A percentile compares a stretch with the other conserved stretches of the same genome.
phyloP scores from a whole-genome alignment of 2,888 invertebrate species.

The Dusona sp. region DNA sequence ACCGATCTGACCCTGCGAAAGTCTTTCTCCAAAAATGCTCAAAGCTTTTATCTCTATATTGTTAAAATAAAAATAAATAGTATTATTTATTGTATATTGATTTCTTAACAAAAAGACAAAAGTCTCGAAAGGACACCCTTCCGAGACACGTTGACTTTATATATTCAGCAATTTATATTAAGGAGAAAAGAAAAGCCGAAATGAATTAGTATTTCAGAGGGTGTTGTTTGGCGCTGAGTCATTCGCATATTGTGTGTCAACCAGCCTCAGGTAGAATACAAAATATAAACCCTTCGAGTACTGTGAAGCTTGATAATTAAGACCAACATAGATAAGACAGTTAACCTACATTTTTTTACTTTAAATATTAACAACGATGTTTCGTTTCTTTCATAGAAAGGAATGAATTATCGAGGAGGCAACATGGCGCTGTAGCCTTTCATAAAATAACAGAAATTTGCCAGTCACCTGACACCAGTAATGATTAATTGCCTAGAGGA shows the following conservation, averaged over 20 bases:
- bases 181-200: neutral
- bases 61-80: neutral
- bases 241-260: neutral
- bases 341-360: constrained; percentile 19
- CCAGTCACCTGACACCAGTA: neutral
- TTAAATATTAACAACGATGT: neutral
- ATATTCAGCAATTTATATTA: neutral
- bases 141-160: neutral
- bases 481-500: neutral
- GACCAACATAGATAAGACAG: neutral
- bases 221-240: constrained; percentile 2
- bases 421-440: neutral
- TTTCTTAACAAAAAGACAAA: neutral
- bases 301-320: neutral
- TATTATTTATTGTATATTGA: neutral
- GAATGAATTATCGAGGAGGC: neutral
- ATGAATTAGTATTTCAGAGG: neutral
- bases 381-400: neutral
- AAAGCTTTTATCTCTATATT: neutral
- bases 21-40: neutral
- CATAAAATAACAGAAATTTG: neutral
- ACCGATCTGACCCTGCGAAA: neutral
- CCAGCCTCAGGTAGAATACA: neutral
- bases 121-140: no score
- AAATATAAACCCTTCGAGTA: constrained; percentile 3